Evolutionary conservation across 2,888 invertebrate genomes (phyloP).

Genomic region (Phanerotoma sp.): DNA sequence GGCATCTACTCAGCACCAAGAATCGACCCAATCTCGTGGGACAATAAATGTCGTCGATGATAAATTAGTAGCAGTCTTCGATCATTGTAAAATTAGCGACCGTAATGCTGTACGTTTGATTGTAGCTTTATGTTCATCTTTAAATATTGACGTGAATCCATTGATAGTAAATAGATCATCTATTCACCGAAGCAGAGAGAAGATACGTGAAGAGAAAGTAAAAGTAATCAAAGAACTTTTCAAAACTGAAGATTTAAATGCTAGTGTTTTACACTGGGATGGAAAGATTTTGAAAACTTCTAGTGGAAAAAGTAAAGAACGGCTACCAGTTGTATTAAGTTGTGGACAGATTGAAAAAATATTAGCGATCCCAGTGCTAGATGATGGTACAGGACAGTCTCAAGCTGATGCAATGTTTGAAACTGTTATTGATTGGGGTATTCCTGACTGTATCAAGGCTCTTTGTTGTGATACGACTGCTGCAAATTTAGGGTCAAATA

Average conservation of each 20-base stretch:
- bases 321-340: constrained; percentile 25
- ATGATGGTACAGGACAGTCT: constrained; percentile 22
- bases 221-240: constrained; percentile 18
- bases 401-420: constrained; percentile 25
- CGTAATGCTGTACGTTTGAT: constrained; percentile 15
- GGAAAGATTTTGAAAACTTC: constrained; percentile 17
- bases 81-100: constrained; percentile 20
- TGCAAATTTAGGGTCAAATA: constrained; percentile 20
- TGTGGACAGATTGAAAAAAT: constrained; percentile 19
- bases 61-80: constrained; percentile 15
- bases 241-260: constrained; percentile 17
- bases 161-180: constrained; percentile 21
- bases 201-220: constrained; percentile 11
- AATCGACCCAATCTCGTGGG: constrained; percentile 13
- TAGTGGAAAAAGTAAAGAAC: constrained; percentile 16
- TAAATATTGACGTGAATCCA: constrained; percentile 9
- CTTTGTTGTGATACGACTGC: constrained; percentile 26
- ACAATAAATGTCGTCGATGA: constrained; percentile 16
- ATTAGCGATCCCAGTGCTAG: constrained; percentile 19
- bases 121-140: background rate
- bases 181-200: constrained; percentile 9
- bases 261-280: constrained; percentile 23
- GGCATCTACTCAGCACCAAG: constrained; percentile 5
- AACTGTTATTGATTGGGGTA: constrained; percentile 24
- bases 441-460: constrained; percentile 14